A percentile compares a stretch with the other conserved stretches of the same genome.
Evolutionary conservation across 1,140 invertebrate species (phyloP).

Genomic region (Drosophila burlai): DNA sequence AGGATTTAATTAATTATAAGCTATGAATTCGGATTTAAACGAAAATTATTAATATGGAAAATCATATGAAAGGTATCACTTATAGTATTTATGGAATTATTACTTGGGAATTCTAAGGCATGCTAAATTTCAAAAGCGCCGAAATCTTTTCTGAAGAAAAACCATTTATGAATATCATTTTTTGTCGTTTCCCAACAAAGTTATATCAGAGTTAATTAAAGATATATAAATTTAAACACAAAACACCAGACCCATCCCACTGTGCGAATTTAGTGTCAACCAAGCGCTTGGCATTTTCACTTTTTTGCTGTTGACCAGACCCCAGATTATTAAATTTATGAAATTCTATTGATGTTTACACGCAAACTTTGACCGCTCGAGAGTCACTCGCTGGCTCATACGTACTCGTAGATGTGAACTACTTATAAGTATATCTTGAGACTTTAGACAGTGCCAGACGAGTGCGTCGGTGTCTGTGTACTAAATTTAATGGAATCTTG

Average conservation of each 20-base stretch:
- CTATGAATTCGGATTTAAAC: not conserved
- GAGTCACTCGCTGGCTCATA: slow-evolving; percentile 28
- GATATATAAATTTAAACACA: no score
- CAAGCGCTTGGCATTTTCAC: slow-evolving; percentile 64
- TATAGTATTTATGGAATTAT: no score
- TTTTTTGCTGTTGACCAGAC: slow-evolving; percentile 66
- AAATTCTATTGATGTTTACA: slow-evolving; percentile 83
- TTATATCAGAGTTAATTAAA: not conserved
- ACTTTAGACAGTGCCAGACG: slow-evolving; percentile 57
- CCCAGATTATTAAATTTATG: slow-evolving; percentile 81
- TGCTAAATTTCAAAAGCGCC: not conserved
- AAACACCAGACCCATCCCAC: slow-evolving; percentile 9
- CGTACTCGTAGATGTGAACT: slow-evolving; percentile 19
- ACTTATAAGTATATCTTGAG: slow-evolving; percentile 15
- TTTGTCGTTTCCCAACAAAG: no score
- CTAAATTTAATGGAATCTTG: slow-evolving; percentile 75
- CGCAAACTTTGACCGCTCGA: slow-evolving; percentile 79
- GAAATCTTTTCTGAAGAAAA: not conserved
- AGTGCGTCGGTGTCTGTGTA: slow-evolving; percentile 59
- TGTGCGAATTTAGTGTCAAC: slow-evolving; percentile 57
- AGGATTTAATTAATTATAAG: not conserved
- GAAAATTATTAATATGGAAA: not conserved
- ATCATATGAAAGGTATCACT: not conserved
- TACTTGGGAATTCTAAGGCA: not conserved
- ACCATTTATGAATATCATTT: no score